phyloP scores from a whole-genome alignment of 2,888 invertebrate species.

The Andricus quercusramuli region DNA sequence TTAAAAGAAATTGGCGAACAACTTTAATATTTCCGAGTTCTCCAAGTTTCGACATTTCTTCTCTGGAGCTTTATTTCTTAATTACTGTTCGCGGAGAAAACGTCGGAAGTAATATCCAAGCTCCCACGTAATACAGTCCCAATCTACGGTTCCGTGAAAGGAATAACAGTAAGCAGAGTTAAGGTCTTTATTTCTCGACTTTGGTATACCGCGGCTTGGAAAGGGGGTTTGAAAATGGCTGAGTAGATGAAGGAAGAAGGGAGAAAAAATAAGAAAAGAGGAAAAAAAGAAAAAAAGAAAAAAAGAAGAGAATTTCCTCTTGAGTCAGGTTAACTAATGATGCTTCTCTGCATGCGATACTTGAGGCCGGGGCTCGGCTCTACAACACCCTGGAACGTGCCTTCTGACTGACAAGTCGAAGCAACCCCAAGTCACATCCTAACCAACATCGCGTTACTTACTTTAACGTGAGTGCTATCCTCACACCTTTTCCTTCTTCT shows the following conservation, averaged over 20 bases:
- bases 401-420: slow-evolving; percentile 52
- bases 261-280: background rate
- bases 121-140: slow-evolving; percentile 27
- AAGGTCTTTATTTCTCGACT: slow-evolving; percentile 27
- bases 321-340: slow-evolving; percentile 73
- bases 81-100: slow-evolving; percentile 16
- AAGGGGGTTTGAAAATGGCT: background rate
- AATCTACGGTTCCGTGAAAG: slow-evolving; percentile 24
- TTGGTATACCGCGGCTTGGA: slow-evolving; percentile 6
- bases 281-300: slow-evolving; percentile 25
- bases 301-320: slow-evolving; percentile 61
- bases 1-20: slow-evolving; percentile 24
- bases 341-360: slow-evolving; percentile 69
- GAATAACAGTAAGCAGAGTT: slow-evolving; percentile 39
- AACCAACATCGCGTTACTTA: slow-evolving; percentile 24
- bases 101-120: slow-evolving; percentile 27
- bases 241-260: background rate
- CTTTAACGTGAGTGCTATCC: background rate
- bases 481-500: background rate
- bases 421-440: slow-evolving; percentile 20
- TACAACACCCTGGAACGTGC: slow-evolving; percentile 63
- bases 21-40: slow-evolving; percentile 28
- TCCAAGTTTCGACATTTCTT: slow-evolving; percentile 14
- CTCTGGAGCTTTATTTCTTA: slow-evolving; percentile 25
- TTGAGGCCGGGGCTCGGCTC: slow-evolving; percentile 61